Evolutionary conservation across 2,888 invertebrate genomes (phyloP), one percentile per base, ranked within the genome.

Genomic region (Oligia strigilis): DNA sequence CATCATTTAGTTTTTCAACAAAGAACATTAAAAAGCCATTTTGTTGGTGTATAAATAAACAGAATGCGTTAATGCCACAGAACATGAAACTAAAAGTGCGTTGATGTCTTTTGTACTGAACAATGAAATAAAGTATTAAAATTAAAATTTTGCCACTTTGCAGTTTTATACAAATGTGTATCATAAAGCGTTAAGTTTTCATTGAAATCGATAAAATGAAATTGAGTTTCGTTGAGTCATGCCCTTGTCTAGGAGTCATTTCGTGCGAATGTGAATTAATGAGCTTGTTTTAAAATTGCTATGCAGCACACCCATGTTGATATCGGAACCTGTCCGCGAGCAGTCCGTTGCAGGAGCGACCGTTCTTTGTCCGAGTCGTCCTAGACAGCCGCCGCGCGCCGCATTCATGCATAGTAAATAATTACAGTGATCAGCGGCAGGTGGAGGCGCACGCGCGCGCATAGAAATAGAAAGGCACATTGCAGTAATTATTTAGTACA

Each of bases 401-500:
- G 94, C 97, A 96, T 96, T 96, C 97, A 96, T 96, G 97, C 96
- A 96, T 97, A 96, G 96, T 96, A 97, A 97, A 96, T 97, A 97
- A 97, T 97, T 96, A 96, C 95, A 94, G 95, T 95, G 96, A 96
- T 96, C 97, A 95, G 91, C 92, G 95, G 96, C 97, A 97, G 97
- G 97, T 97, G 97, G 93, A 94, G 87, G 90, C 94, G 95, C 96
- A 95, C 96, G 96, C 95, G 95, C 94, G 93, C 94, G 94, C 96
- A 96, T 97, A 97, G 97, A 95, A 95, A 97, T 96, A 97, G 97
- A 96, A 96, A 97, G 96, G 94, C 97, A 96, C 96, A 96, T 97
- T 97, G 97, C 97, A 96, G 95, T 96, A 97, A 97, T 97, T 97
- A 97, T 97, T 97, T 95, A 95, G 95, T 96, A 97, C 97, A 96